phyloP scores from a whole-genome alignment of 30 jellyfish, hydroid and myxozoan genomes.

The Sanderia malayensis region DNA sequence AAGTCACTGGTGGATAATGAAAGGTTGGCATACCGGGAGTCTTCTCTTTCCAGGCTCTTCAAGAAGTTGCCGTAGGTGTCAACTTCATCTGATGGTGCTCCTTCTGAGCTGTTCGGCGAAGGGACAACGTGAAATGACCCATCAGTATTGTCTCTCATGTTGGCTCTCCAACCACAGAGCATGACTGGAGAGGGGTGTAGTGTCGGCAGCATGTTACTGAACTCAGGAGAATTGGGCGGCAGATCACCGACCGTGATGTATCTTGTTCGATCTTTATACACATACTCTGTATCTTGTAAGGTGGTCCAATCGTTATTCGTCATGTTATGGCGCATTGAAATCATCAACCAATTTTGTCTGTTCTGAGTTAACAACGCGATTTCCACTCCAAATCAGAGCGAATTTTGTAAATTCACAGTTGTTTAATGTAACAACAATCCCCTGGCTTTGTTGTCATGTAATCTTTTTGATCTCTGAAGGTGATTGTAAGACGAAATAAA shows the following conservation, averaged over 20 bases:
- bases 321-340: constrained; percentile 60
- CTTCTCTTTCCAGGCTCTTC: constrained; percentile 27
- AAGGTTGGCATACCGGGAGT: not conserved
- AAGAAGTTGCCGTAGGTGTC: constrained; percentile 51
- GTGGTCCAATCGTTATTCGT: constrained; percentile 7
- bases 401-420: too few species aligned
- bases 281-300: constrained; percentile 43
- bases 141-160: constrained; percentile 35
- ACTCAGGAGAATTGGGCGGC: constrained; percentile 63
- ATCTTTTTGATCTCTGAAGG: too few species aligned
- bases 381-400: too few species aligned
- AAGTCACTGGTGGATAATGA: constrained; percentile 31
- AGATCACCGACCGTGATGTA: constrained; percentile 53
- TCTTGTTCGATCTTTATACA: constrained; percentile 10
- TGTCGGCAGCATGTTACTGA: constrained; percentile 57
- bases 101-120: constrained; percentile 3
- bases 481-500: too few species aligned
- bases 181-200: constrained; percentile 49
- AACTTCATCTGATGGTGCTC: not conserved
- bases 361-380: too few species aligned
- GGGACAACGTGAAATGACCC: constrained; percentile 65
- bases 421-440: too few species aligned
- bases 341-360: too few species aligned
- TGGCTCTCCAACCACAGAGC: not conserved
- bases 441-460: too few species aligned